Evolutionary conservation across 53 echinoderm and acorn worm genomes (phyloP).

Genomic region (Echinometra lucunter): DNA sequence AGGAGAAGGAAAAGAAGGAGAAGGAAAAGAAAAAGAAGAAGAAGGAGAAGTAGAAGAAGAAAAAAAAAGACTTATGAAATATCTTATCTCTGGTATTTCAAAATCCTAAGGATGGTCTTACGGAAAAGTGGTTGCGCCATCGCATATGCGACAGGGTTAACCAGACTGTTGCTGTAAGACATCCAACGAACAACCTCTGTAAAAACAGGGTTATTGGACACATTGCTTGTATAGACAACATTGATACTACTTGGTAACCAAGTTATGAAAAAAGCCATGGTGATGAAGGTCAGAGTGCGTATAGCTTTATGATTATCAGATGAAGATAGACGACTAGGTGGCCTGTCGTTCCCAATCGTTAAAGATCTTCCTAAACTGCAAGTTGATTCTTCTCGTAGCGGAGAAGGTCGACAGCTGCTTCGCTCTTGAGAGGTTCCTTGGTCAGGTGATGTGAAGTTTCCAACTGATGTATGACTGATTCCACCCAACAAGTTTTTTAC

Average conservation of each 20-base stretch:
- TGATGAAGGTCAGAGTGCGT: constrained; percentile 24
- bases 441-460: not conserved
- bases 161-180: not conserved
- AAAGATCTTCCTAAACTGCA: not conserved
- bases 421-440: not conserved
- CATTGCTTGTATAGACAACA: not conserved
- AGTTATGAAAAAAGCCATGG: not conserved
- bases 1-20: too few relatives aligned
- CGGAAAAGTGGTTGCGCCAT: constrained; percentile 26
- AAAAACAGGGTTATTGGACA: not conserved
- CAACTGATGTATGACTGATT: not conserved
- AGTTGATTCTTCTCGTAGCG: not conserved
- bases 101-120: not conserved
- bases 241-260: constrained; percentile 3
- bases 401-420: not conserved
- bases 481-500: not conserved
- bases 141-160: not conserved
- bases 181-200: not conserved
- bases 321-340: not conserved
- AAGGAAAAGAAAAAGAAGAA: too few relatives aligned
- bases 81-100: not conserved
- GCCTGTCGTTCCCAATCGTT: not conserved
- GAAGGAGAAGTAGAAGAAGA: too few relatives aligned
- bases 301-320: not conserved
- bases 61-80: too few relatives aligned